Evolutionary conservation across 2,797 vertebrate species (phyloP).

Genomic region (Chelmon rostratus): DNA sequence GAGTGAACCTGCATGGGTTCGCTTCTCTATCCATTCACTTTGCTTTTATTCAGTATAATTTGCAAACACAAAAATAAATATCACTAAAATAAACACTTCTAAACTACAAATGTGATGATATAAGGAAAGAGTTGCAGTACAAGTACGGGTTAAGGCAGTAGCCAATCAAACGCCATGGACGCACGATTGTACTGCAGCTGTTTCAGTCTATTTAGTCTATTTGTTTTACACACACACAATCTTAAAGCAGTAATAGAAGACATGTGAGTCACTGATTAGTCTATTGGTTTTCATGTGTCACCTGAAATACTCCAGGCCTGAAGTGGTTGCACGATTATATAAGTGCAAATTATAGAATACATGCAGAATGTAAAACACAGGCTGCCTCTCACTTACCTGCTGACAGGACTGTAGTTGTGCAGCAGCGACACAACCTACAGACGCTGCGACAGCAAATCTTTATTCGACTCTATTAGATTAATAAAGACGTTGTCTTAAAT

Average conservation of each 20-base stretch:
- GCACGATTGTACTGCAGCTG: no score
- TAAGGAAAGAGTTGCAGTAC: no score
- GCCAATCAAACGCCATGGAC: no score
- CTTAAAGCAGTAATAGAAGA: background rate
- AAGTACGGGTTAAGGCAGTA: no score
- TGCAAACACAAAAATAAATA: background rate
- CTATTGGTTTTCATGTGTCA: background rate
- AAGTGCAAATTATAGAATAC: background rate
- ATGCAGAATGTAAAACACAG: background rate
- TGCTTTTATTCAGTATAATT: background rate
- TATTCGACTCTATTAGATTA: background rate
- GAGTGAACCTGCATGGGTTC: background rate
- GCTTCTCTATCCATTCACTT: background rate
- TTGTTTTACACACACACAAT: no score
- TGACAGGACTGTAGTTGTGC: background rate
- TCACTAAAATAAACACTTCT: background rate
- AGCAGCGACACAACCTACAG: background rate
- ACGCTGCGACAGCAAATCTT: no score
- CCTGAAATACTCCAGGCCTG: background rate
- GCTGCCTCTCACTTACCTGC: fast-evolving
- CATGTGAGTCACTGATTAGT: background rate
- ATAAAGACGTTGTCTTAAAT: background rate
- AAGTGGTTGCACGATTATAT: fast-evolving
- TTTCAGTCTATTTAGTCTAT: no score
- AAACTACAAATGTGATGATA: no score